Percentiles rank a stretch among this genome's conserved stretches.
Evolutionary conservation across 2,888 invertebrate species (phyloP).

Genomic region (Lumbricus terrestris): DNA sequence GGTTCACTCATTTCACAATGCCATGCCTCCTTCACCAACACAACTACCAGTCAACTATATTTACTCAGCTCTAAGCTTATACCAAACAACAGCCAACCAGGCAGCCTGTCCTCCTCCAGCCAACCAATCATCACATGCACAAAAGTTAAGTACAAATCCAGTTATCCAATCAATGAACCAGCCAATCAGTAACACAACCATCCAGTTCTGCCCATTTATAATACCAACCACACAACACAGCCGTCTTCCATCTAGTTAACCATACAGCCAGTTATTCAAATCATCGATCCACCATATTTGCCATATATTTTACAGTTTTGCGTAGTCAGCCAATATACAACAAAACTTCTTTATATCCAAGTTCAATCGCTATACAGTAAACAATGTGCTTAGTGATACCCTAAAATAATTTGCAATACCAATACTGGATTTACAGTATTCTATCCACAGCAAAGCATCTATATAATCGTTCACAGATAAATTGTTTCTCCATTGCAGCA

Average conservation of each 20-base stretch:
- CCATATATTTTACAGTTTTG: no score
- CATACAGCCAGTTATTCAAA: not conserved
- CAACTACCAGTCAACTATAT: not conserved
- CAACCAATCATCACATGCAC: not conserved
- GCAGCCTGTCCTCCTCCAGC: not conserved
- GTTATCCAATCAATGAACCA: not conserved
- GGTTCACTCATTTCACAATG: not conserved
- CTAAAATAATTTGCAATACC: no score
- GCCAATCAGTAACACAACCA: not conserved
- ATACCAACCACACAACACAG: not conserved
- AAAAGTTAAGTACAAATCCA: not conserved
- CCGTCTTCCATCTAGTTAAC: not conserved
- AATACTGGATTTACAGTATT: no score
- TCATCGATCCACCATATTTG: not conserved
- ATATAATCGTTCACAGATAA: no score
- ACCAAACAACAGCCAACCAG: not conserved
- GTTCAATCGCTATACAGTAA: no score
- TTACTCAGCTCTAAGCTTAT: not conserved
- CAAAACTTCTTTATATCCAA: not conserved
- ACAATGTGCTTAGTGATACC: no score
- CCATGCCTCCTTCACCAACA: no score
- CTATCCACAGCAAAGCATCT: no score
- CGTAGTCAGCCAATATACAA: no score
- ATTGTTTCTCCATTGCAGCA: no score
- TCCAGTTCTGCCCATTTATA: not conserved